These are phyloP conservation scores for Parasteatoda tepidariorum DNA, from an alignment of 1,140 invertebrate genomes.

Conservation along the genomic window DNA sequence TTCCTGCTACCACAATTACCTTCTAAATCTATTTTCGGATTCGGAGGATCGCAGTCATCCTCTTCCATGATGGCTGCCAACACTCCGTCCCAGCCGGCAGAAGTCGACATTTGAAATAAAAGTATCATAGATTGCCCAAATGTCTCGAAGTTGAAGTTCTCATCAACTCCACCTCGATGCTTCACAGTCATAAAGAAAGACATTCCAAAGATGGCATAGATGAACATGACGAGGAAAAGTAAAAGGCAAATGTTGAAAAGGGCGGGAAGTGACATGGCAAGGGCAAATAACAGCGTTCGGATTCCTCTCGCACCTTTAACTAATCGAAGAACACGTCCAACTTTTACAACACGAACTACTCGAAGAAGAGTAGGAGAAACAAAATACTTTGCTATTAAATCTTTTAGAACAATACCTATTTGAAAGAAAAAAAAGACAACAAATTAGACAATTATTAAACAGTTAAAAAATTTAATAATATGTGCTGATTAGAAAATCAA, in stretches of 20 bases:
- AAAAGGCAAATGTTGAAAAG: constrained; percentile 98
- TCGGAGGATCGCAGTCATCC: constrained; percentile 80
- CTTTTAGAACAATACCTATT: constrained; percentile 92
- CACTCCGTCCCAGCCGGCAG: constrained; percentile 96
- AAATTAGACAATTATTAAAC: too few relatives aligned
- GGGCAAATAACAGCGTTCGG: constrained; percentile 93
- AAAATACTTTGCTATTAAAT: constrained; percentile 97
- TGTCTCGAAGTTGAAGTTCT: constrained; percentile 98
- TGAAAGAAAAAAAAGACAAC: constrained; percentile 67
- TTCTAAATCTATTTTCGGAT: constrained; percentile 74
- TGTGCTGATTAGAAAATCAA: too few relatives aligned
- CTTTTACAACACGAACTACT: constrained; percentile 97
- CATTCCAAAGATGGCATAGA: constrained; percentile 99
- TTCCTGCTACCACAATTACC: constrained; percentile 92
- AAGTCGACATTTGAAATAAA: constrained; percentile 98
- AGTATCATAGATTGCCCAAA: constrained; percentile 98
- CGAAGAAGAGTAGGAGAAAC: constrained; percentile 96
- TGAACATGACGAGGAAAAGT: constrained; percentile 98
- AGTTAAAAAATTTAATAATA: too few relatives aligned
- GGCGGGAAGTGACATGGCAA: constrained; percentile 97
- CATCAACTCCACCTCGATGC: constrained; percentile 87
- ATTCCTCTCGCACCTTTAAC: constrained; percentile 98
- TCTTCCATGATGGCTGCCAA: constrained; percentile 96
- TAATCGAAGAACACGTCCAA: constrained; percentile 93
- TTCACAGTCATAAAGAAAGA: constrained; percentile 99